Evolutionary conservation across 2,797 vertebrate species (phyloP).

Genomic region (Anguilla obscura): DNA sequence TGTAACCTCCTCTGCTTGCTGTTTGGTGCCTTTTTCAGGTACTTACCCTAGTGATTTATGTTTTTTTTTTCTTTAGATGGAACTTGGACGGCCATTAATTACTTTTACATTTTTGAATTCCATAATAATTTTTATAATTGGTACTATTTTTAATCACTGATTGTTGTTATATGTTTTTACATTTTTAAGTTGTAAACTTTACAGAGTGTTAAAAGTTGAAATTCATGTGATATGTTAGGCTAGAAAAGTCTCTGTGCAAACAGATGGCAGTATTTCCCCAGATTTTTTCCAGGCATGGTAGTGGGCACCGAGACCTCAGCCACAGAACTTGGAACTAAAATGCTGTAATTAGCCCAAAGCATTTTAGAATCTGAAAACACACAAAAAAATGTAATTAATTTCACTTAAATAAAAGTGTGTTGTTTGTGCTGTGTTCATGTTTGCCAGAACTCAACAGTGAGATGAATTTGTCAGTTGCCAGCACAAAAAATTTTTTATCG

Average conservation of each 20-base stretch:
- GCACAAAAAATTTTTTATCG: background rate
- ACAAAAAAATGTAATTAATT: background rate
- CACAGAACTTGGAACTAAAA: background rate
- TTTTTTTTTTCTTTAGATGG: background rate
- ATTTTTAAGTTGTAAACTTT: background rate
- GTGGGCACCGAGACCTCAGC: background rate
- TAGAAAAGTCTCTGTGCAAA: background rate
- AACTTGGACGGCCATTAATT: background rate
- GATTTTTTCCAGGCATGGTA: background rate
- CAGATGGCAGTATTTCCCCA: background rate
- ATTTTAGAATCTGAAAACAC: background rate
- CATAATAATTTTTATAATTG: background rate
- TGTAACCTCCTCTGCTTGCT: background rate
- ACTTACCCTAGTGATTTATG: background rate
- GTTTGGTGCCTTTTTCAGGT: background rate
- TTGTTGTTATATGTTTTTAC: background rate
- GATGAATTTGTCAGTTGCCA: background rate
- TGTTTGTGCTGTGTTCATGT: background rate
- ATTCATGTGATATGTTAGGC: background rate
- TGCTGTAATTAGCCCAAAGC: background rate
- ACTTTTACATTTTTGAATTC: background rate
- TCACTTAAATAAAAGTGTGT: background rate
- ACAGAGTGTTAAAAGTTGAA: background rate
- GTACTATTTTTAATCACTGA: background rate
- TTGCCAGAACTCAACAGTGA: too few species aligned